A percentile compares a stretch with the other conserved stretches of the same genome.
These are phyloP conservation scores for Prionace glauca DNA, from an alignment of 2,797 vertebrate genomes.

Conservation along the genomic window DNA sequence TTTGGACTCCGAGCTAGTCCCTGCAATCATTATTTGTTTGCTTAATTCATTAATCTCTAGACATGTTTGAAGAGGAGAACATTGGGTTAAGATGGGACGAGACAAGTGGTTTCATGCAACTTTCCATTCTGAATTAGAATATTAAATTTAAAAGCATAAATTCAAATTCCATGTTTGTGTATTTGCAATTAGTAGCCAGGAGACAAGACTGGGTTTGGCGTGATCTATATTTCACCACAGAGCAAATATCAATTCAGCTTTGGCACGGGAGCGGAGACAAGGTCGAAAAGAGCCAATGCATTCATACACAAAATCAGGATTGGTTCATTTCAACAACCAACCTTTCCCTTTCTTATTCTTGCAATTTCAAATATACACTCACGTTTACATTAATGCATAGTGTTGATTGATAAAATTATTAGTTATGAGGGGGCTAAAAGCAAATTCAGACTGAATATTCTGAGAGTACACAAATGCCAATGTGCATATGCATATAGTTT, in stretches of 20 bases:
- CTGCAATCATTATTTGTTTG: background rate
- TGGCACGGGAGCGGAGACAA: background rate
- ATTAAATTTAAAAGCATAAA: background rate
- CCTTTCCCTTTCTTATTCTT: background rate
- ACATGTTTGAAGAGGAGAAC: background rate
- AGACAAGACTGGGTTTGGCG: background rate
- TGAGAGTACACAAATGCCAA: background rate
- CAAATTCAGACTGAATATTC: background rate
- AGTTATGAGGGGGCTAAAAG: background rate
- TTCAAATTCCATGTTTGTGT: background rate
- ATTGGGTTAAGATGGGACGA: background rate
- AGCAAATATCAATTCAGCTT: background rate
- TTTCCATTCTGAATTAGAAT: background rate
- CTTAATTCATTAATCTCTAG: background rate
- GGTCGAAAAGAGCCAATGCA: background rate
- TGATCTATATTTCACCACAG: background rate
- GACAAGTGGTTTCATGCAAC: background rate
- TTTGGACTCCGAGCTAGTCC: background rate
- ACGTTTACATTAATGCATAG: background rate
- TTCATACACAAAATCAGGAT: background rate
- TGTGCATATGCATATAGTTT: no score
- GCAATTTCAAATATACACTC: background rate
- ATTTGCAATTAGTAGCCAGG: background rate
- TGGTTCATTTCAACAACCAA: background rate
- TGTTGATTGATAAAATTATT: background rate